A percentile compares a stretch with the other conserved stretches of the same genome.
phyloP scores from a whole-genome alignment of 2,113 vertebrate species.

The Acanthisitta chloris region DNA sequence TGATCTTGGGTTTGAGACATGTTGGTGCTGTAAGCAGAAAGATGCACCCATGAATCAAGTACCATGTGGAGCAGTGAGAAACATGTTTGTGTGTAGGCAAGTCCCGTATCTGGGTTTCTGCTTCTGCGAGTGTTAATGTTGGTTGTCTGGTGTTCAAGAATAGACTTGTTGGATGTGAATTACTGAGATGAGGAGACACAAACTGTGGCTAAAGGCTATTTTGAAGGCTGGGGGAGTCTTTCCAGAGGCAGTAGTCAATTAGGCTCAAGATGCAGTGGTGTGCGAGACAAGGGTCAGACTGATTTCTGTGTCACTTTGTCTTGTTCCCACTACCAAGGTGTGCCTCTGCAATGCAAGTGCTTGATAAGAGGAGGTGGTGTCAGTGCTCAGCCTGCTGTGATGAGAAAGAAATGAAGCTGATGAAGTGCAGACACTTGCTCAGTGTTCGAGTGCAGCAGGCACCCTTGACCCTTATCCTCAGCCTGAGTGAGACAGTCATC shows the following conservation, averaged over 20 bases:
- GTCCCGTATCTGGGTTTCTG: not conserved
- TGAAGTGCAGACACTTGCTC: no score
- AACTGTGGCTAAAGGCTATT: not conserved
- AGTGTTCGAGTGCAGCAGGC: not conserved
- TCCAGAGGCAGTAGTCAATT: not conserved
- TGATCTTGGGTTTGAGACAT: not conserved
- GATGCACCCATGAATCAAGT: not conserved
- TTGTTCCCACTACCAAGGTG: not conserved
- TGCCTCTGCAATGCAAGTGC: not conserved
- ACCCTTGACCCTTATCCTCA: not conserved
- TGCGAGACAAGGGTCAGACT: not conserved
- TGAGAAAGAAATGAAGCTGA: not conserved
- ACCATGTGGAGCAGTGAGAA: not conserved
- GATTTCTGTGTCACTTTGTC: not conserved
- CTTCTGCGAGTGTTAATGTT: not conserved
- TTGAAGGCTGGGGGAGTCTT: not conserved
- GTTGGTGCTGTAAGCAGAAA: not conserved
- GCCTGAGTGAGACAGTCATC: not conserved
- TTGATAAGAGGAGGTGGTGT: not conserved
- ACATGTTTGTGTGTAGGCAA: not conserved
- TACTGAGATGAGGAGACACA: not conserved
- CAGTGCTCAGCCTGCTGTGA: fast-evolving
- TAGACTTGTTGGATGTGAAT: not conserved
- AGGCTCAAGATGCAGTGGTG: not conserved
- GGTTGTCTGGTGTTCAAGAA: not conserved